Conservation (phyloP, 2,888 invertebrate species). For the Minunthozetes semirufus region DNA sequence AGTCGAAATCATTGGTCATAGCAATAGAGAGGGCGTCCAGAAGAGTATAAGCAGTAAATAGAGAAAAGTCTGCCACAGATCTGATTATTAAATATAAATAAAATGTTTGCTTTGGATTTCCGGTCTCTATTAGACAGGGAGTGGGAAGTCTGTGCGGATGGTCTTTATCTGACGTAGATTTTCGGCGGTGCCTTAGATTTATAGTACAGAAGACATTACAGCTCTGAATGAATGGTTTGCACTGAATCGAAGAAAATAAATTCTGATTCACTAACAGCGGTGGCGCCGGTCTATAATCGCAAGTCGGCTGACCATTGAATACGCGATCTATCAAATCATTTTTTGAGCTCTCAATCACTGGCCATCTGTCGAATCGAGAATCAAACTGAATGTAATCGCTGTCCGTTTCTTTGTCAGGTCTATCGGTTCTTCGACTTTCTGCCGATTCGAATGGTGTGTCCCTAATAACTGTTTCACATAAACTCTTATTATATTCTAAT, state of each 20-base stretch:
- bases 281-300: constrained; percentile 39
- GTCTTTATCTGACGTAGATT: neutral
- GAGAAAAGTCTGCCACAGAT: constrained; percentile 67
- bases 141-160: constrained; percentile 34
- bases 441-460: neutral
- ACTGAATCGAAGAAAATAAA: constrained; percentile 38
- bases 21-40: constrained; percentile 43
- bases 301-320: constrained; percentile 33
- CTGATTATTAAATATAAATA: constrained; percentile 61
- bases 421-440: neutral
- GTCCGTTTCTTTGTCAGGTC: neutral
- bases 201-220: constrained; percentile 38
- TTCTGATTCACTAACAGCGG: constrained; percentile 39
- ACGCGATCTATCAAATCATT: constrained; percentile 33
- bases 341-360: constrained; percentile 38
- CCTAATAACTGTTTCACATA: neutral
- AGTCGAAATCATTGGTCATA: constrained; percentile 36
- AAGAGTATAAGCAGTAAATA: constrained; percentile 56
- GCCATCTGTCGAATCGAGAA: constrained; percentile 41
- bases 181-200: constrained; percentile 35
- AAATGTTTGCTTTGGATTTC: constrained; percentile 62
- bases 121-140: constrained; percentile 46
- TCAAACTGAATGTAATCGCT: constrained; percentile 38
- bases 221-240: constrained; percentile 38
- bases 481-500: neutral